phyloP scores from a whole-genome alignment of 2,888 invertebrate species.

The Euspilapteryx auroguttella region DNA sequence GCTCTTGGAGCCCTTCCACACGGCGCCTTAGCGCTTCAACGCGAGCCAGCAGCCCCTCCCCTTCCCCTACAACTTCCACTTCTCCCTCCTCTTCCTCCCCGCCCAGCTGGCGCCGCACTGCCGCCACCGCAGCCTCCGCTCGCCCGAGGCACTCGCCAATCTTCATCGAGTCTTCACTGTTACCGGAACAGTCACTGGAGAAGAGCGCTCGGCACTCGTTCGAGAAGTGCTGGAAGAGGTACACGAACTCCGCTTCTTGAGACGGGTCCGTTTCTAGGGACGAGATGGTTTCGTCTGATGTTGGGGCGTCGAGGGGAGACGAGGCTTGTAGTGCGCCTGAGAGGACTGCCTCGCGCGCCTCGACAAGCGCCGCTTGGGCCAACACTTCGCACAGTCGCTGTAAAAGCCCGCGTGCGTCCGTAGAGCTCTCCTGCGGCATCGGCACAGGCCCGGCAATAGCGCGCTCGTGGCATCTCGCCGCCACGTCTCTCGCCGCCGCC shows the following conservation, averaged over 20 bases:
- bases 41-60: slow-evolving; percentile 21
- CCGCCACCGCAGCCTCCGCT: slow-evolving; percentile 45
- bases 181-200: slow-evolving; percentile 58
- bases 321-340: slow-evolving; percentile 56
- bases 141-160: slow-evolving; percentile 56
- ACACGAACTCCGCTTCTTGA: slow-evolving; percentile 68
- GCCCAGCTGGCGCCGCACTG: slow-evolving; percentile 31
- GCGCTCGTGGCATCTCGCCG: slow-evolving; percentile 67
- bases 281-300: slow-evolving; percentile 33
- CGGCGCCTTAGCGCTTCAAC: slow-evolving; percentile 45
- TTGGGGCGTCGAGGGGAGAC: slow-evolving; percentile 15
- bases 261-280: slow-evolving; percentile 60
- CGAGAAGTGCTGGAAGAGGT: slow-evolving; percentile 66
- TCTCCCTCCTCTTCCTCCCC: slow-evolving; percentile 13
- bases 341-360: slow-evolving; percentile 73
- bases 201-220: slow-evolving; percentile 64
- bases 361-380: slow-evolving; percentile 74
- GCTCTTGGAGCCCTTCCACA: slow-evolving; percentile 48
- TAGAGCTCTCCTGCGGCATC: slow-evolving; percentile 19
- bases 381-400: slow-evolving; percentile 71
- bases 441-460: slow-evolving; percentile 56
- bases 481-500: slow-evolving; percentile 67
- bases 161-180: slow-evolving; percentile 60
- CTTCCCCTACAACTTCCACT: slow-evolving; percentile 8
- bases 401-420: slow-evolving; percentile 28